Evolutionary conservation across 2,797 vertebrate genomes (phyloP).

Genomic region (Miichthys miiuy): DNA sequence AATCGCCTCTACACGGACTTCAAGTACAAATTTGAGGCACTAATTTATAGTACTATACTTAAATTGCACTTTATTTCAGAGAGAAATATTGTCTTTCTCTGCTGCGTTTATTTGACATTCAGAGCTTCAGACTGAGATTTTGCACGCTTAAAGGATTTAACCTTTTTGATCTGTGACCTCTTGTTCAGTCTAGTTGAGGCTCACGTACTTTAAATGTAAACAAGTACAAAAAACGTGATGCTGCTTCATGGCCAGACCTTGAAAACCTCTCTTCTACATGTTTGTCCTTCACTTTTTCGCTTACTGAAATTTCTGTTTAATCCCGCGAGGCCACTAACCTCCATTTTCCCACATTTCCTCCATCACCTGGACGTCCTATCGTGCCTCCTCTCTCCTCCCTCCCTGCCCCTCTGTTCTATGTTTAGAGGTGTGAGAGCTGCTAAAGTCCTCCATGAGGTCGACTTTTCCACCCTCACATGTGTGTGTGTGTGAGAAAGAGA

Average conservation of each 20-base stretch:
- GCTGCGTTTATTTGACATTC: too few relatives aligned
- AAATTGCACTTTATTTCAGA: too few relatives aligned
- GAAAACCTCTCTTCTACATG: neutral
- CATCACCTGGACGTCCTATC: conserved; percentile 57
- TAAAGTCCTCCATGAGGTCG: conserved; percentile 45
- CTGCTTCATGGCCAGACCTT: neutral
- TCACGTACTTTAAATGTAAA: neutral
- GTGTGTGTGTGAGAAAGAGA: conserved; percentile 49
- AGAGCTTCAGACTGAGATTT: too few relatives aligned
- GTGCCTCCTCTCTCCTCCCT: conserved; percentile 20
- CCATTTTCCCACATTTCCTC: conserved; percentile 31
- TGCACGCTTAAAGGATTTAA: too few relatives aligned
- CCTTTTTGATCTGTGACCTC: too few relatives aligned
- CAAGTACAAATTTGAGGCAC: too few relatives aligned
- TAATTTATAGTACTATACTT: too few relatives aligned
- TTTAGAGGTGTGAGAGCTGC: conserved; percentile 75
- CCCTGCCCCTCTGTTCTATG: conserved; percentile 63
- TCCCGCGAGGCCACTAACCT: conserved; percentile 18
- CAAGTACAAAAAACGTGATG: neutral
- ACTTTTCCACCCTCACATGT: conserved; percentile 29
- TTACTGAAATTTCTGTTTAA: conserved; percentile 15
- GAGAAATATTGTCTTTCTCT: too few relatives aligned
- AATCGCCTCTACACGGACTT: too few relatives aligned
- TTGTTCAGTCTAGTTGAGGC: too few relatives aligned
- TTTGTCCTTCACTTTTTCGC: conserved; percentile 45